phyloP scores from a whole-genome alignment of 2,797 vertebrate species.

The Sebastes umbrosus region DNA sequence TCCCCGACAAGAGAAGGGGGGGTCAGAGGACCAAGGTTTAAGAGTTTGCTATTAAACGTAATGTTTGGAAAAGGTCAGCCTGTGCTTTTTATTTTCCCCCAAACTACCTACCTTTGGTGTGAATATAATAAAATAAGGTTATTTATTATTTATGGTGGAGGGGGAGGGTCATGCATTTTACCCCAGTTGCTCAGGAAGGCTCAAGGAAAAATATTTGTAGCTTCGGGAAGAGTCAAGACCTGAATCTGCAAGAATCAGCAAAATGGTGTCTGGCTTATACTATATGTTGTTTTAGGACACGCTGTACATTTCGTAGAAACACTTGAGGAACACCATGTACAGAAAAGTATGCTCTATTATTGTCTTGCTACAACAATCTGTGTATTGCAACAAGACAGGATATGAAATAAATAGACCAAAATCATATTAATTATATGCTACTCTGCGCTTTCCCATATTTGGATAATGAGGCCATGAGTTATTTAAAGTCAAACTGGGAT shows the following conservation, averaged over 20 bases:
- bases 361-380: background rate
- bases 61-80: background rate
- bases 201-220: background rate
- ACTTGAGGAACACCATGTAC: background rate
- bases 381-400: slow-evolving; percentile 32
- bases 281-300: background rate
- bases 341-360: background rate
- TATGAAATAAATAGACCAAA: slow-evolving; percentile 61
- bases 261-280: background rate
- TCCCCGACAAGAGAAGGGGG: background rate
- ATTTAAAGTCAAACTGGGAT: slow-evolving; percentile 70
- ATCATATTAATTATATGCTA: slow-evolving; percentile 64
- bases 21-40: background rate
- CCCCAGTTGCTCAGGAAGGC: background rate
- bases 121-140: background rate
- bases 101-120: background rate
- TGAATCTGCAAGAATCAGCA: background rate
- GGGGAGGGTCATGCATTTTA: background rate
- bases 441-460: slow-evolving; percentile 64
- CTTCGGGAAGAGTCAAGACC: accelerated
- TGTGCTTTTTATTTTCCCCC: background rate
- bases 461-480: slow-evolving; percentile 81
- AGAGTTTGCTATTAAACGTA: background rate
- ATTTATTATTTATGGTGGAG: background rate
- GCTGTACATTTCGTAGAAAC: background rate